phyloP scores from a whole-genome alignment of 92 coral and sea anemone species.

The Palythoa grandis region DNA sequence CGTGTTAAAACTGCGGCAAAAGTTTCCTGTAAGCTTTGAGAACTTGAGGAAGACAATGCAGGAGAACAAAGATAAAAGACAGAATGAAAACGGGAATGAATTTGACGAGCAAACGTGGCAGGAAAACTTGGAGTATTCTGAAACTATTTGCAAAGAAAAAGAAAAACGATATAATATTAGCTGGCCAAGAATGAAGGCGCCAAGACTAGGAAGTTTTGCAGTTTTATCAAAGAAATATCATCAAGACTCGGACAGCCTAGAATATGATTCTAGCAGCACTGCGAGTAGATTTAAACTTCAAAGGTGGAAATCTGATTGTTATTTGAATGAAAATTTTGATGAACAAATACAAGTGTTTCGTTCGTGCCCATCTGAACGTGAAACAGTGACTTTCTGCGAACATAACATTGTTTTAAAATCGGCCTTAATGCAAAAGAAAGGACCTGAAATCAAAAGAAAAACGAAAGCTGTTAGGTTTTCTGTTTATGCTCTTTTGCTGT shows the following conservation, averaged over 20 bases:
- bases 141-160: background rate
- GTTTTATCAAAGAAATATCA: background rate
- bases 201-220: background rate
- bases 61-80: background rate
- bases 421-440: background rate
- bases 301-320: background rate
- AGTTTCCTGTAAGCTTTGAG: constrained; percentile 15
- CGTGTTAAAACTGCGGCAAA: background rate
- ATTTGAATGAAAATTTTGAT: background rate
- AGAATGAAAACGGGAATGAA: background rate
- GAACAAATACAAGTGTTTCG: background rate
- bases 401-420: background rate
- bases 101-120: background rate
- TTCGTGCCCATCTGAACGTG: background rate
- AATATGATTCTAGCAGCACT: background rate
- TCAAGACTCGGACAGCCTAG: constrained; percentile 7
- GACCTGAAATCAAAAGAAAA: background rate
- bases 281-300: background rate
- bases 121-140: background rate
- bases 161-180: background rate
- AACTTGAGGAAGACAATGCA: background rate
- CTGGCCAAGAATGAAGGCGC: background rate
- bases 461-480: background rate
- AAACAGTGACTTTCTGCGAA: no score
- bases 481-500: background rate